Percentiles rank a stretch among this genome's conserved stretches.
Conservation (phyloP, 1,140 invertebrate genomes). For the Drosophila rufa region DNA sequence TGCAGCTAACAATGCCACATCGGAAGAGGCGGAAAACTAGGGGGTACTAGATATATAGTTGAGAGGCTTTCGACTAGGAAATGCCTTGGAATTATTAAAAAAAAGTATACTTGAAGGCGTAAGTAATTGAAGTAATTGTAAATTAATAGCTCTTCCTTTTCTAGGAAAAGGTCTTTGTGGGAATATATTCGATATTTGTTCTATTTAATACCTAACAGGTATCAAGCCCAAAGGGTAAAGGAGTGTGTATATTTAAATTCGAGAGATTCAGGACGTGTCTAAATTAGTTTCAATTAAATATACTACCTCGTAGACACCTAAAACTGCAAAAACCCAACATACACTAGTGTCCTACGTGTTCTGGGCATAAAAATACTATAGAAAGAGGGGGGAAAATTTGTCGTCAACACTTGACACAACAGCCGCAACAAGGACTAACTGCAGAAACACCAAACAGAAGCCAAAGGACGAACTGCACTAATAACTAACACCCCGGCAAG, state of each 20-base stretch:
- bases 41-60: not conserved
- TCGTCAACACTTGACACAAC: conserved; percentile 71
- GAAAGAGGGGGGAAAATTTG: conserved; percentile 35
- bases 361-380: not conserved
- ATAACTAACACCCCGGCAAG: conserved; percentile 62
- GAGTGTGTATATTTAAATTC: too few relatives aligned
- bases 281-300: too few relatives aligned
- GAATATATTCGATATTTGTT: too few relatives aligned
- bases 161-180: too few relatives aligned
- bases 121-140: too few relatives aligned
- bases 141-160: too few relatives aligned
- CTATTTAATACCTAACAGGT: too few relatives aligned
- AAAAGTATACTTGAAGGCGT: not conserved
- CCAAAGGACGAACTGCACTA: conserved; percentile 66
- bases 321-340: not conserved
- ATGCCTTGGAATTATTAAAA: not conserved
- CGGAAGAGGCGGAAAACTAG: conserved; percentile 4
- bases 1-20: conserved; percentile 55
- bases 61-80: not conserved
- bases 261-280: too few relatives aligned
- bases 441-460: conserved; percentile 28
- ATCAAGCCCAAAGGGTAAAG: too few relatives aligned
- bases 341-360: not conserved
- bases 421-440: conserved; percentile 60
- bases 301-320: too few relatives aligned